Percentiles rank a stretch among this genome's conserved stretches.
These are phyloP conservation scores for Anguilla pacifica DNA, from an alignment of 2,797 vertebrate species.

Conservation along the genomic window DNA sequence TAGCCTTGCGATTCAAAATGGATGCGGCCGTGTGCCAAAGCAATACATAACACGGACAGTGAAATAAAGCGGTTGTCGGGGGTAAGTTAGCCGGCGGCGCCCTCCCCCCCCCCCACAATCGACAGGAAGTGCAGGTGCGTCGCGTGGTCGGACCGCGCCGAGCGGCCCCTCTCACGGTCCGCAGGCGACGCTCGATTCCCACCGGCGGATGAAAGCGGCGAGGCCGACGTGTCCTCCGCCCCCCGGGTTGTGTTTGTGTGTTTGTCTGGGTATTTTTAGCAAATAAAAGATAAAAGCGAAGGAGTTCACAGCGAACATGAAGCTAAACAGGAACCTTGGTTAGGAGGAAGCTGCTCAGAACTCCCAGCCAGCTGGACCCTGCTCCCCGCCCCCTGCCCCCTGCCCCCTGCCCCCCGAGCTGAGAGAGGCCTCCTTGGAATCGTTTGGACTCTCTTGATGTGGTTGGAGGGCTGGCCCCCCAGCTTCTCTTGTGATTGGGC, in stretches of 20 bases:
- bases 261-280: conserved; percentile 44
- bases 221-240: conserved; percentile 35
- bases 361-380: conserved; percentile 42
- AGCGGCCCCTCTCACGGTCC: background rate
- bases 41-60: background rate
- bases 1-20: background rate
- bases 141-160: background rate
- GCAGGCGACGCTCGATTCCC: background rate
- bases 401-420: background rate
- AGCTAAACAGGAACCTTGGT: conserved; percentile 63
- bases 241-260: conserved; percentile 46
- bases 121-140: background rate
- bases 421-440: background rate
- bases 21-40: background rate
- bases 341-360: conserved; percentile 54
- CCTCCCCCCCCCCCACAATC: background rate
- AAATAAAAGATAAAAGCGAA: conserved; percentile 44
- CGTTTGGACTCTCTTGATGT: background rate
- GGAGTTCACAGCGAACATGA: conserved; percentile 25
- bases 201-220: background rate
- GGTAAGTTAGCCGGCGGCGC: background rate
- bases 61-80: background rate
- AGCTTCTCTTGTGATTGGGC: background rate
- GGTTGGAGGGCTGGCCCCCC: conserved; percentile 9
- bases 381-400: background rate